These are phyloP conservation scores for Acromyrmex heyeri DNA, from an alignment of 1,140 invertebrate species.

Conservation along the genomic window DNA sequence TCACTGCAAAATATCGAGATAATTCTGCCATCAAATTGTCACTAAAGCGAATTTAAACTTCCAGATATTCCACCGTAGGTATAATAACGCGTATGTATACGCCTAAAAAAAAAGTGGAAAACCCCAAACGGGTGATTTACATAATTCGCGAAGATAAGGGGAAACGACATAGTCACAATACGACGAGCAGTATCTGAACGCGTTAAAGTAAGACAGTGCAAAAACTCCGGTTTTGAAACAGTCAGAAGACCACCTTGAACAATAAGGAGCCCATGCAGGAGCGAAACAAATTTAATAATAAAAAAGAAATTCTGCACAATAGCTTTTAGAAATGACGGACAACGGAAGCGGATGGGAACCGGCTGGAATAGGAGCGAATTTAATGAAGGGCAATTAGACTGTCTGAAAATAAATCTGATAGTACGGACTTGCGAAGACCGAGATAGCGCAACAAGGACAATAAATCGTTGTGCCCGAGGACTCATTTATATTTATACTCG, in stretches of 20 bases:
- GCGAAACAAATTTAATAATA: constrained; percentile 17
- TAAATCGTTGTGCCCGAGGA: constrained; percentile 7
- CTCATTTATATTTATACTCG: constrained; percentile 18
- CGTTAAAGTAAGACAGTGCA: background rate
- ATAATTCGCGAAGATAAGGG: constrained; percentile 37
- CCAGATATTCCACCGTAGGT: background rate
- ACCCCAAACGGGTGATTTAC: constrained; percentile 13
- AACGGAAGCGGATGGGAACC: background rate
- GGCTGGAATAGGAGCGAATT: constrained; percentile 4
- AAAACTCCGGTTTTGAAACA: background rate
- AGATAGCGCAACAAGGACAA: background rate
- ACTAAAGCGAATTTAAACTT: constrained; percentile 23
- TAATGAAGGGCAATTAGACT: constrained; percentile 39
- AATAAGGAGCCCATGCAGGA: constrained; percentile 9
- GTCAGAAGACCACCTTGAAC: background rate
- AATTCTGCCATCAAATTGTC: constrained; percentile 31
- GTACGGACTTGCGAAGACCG: background rate
- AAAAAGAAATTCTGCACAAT: constrained; percentile 27
- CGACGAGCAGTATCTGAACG: background rate
- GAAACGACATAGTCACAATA: background rate
- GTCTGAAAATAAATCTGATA: constrained; percentile 44
- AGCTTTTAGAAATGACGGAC: constrained; percentile 36
- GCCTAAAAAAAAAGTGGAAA: constrained; percentile 31
- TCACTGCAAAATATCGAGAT: background rate
- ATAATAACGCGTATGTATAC: background rate